Base-by-base conservation (phyloP, 2,797 vertebrate genomes). In the Tenualosa ilisha region DNA sequence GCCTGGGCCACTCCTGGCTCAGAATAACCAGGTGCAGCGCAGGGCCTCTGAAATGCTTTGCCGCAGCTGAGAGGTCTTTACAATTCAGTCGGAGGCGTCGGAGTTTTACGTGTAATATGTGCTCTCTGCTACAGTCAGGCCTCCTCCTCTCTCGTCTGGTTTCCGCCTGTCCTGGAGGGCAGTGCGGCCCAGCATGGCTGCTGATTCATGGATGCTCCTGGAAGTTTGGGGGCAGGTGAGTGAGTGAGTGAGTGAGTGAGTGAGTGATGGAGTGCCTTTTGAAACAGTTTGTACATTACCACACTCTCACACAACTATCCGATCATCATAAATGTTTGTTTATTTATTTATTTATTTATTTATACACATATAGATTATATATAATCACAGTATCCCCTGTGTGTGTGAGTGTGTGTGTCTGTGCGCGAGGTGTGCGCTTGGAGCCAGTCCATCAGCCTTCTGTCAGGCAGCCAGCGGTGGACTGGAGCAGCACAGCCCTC, bases 221-320 rank as follows among this genome's bases (percentile, higher is more conserved):
- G 68, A 15, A 31, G 13, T 6, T 2, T 40, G 37, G 31, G 68
- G 68, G 68, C 68, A 72, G 68, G 37, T 40, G 68, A 17, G 68
- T 46, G 43, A 2, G 43, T 46, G 43, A 2, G 43, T 46, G 43
- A 2, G 43, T 2, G 43, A 46, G 43, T 2, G 43, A 2, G 43
- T 46, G 43, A 46, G 43, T 46, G 43, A 46, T 46, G 6, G n/a
- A 3, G 11, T 49, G 20, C n/a, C 75, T 50, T 72, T 40, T 20
- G 20, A 83, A 89, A 89, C 92, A 92, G 90, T 87, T 91, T 91
- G 89, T 85, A 86, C 88, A 90, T 89, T 90, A 86, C 84, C 86
- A 75, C 75, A 53, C 11, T 63, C 86, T 72, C 81, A 56, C 11
- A 72, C 85, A 84, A 86, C 85, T 91, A 88, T 86, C 86, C 88